Evolutionary conservation across 2,113 vertebrate species (phyloP).

Genomic region (Rhinolophus sinicus): DNA sequence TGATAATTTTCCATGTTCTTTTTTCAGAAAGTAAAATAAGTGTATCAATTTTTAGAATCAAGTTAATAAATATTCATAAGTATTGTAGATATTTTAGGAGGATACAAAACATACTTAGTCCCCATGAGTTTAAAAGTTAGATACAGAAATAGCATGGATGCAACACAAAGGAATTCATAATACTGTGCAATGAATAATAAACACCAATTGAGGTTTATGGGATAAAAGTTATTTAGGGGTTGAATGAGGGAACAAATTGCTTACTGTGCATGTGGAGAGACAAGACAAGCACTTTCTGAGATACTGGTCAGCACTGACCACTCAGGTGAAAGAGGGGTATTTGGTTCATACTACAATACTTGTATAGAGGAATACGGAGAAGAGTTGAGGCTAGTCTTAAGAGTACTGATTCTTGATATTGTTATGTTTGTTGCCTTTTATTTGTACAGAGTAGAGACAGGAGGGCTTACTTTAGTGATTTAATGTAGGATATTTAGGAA

Average conservation of each 20-base stretch:
- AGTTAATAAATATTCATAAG: not conserved
- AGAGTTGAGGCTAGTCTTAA: not conserved
- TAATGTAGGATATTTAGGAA: not conserved
- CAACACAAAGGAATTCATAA: not conserved
- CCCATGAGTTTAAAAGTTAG: not conserved
- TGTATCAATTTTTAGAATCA: conserved; percentile 5
- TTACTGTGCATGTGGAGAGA: not conserved
- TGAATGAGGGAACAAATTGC: not conserved
- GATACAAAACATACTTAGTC: not conserved
- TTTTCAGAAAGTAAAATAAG: not conserved
- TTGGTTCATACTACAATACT: not conserved
- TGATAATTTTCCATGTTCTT: not conserved
- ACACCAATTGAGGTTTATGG: not conserved
- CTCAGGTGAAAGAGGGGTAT: not conserved
- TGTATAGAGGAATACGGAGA: not conserved
- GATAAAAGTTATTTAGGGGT: not conserved
- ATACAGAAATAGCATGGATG: not conserved
- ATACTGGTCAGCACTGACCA: not conserved
- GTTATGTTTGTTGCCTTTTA: not conserved
- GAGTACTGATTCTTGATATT: not conserved
- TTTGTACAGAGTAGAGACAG: not conserved
- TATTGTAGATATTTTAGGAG: not conserved
- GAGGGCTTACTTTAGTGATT: not conserved
- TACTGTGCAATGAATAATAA: not conserved
- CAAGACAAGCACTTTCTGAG: not conserved